A percentile compares a stretch with the other conserved stretches of the same genome.
Evolutionary conservation across 2,113 vertebrate species (phyloP).

Genomic region (Gavialis gangeticus): DNA sequence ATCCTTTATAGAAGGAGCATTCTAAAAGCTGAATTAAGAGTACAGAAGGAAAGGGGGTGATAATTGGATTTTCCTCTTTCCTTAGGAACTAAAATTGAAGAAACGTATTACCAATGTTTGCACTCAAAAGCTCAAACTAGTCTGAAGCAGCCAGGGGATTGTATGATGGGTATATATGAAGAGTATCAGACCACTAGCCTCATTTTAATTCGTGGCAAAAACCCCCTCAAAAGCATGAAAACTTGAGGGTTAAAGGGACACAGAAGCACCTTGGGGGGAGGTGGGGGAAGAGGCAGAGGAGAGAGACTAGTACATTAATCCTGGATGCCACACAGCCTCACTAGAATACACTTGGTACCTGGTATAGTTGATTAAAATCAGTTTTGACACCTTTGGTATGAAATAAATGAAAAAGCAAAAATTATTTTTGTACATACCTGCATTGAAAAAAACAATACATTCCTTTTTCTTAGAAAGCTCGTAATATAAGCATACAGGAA

Average conservation of each 20-base stretch:
- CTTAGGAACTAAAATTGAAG: not conserved
- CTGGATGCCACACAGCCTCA: not conserved
- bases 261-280: not conserved
- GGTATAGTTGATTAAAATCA: not conserved
- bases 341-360: not conserved
- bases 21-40: not conserved
- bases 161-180: not conserved
- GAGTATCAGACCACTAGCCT: not conserved
- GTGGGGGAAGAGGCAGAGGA: not conserved
- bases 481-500: slow-evolving; percentile 54
- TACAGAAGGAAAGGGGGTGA: not conserved
- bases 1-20: not conserved
- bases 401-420: not conserved
- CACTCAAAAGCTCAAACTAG: not conserved
- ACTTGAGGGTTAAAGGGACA: not conserved
- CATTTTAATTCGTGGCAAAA: not conserved
- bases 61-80: not conserved
- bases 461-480: not conserved
- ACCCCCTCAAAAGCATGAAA: not conserved
- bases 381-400: not conserved
- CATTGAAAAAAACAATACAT: no score
- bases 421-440: not conserved
- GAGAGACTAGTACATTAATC: not conserved
- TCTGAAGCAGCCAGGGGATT: not conserved
- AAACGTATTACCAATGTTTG: not conserved